Conservation (phyloP, 2,888 invertebrate species). For the Tromatobia lineatoria region DNA sequence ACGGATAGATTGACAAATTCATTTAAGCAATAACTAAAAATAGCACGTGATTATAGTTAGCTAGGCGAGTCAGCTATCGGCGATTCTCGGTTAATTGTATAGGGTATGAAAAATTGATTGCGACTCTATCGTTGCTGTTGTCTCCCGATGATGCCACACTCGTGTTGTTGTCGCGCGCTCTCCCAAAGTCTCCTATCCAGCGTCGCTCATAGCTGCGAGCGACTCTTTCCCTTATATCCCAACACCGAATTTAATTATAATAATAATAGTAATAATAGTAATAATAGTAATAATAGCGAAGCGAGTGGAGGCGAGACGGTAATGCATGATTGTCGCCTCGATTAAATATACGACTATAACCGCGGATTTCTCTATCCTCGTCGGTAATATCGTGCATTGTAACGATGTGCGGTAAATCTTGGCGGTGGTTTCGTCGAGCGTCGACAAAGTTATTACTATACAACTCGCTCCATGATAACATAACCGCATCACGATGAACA, state of each 20-base stretch:
- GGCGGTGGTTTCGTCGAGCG: not conserved
- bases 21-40: not conserved
- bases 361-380: not conserved
- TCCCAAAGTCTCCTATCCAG: not conserved
- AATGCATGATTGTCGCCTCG: constrained; percentile 15
- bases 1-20: not conserved
- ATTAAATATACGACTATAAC: constrained; percentile 40
- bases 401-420: constrained; percentile 20
- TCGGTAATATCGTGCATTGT: constrained; percentile 2
- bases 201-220: not conserved
- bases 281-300: not conserved
- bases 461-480: not conserved
- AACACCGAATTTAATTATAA: not conserved
- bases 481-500: not conserved
- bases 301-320: not conserved
- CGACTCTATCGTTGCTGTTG: not conserved
- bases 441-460: not conserved
- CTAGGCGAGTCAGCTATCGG: not conserved
- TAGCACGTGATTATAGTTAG: not conserved
- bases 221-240: not conserved
- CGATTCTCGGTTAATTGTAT: not conserved
- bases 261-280: not conserved
- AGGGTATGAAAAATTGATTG: not conserved
- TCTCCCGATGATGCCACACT: constrained; percentile 5
- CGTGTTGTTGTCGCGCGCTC: not conserved